These are phyloP conservation scores for Corythornis cristatus DNA, from an alignment of 2,113 vertebrate species.

Conservation along the genomic window DNA sequence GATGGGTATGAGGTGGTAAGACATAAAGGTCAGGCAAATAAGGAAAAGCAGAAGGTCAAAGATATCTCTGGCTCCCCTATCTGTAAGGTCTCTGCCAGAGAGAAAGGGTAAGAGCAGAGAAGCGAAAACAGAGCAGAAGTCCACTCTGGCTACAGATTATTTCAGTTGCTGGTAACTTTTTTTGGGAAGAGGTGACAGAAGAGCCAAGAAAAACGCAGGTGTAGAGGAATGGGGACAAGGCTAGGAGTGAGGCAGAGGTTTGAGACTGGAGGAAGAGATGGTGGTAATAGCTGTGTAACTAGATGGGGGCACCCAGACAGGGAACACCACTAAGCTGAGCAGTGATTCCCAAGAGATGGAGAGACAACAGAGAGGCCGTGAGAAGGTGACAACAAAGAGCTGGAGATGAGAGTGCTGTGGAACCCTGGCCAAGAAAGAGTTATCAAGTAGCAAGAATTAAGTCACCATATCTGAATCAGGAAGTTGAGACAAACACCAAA, in stretches of 20 bases:
- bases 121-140: neutral
- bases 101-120: neutral
- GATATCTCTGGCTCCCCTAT: neutral
- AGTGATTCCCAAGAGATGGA: neutral
- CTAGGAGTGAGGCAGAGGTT: neutral
- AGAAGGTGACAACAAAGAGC: neutral
- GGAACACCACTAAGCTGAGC: neutral
- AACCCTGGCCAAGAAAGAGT: neutral
- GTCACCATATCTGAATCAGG: neutral
- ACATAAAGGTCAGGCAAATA: neutral
- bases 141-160: fast-evolving
- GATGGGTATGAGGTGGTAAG: neutral
- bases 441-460: neutral
- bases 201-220: neutral
- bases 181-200: neutral
- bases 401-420: neutral
- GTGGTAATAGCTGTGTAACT: neutral
- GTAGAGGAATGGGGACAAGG: neutral
- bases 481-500: neutral
- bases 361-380: neutral
- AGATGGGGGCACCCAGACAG: neutral
- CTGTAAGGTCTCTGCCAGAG: neutral
- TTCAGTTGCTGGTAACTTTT: neutral
- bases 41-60: neutral
- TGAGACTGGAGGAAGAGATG: neutral